phyloP scores from a whole-genome alignment of 2,113 vertebrate genomes.

The Peucedramus taeniatus region DNA sequence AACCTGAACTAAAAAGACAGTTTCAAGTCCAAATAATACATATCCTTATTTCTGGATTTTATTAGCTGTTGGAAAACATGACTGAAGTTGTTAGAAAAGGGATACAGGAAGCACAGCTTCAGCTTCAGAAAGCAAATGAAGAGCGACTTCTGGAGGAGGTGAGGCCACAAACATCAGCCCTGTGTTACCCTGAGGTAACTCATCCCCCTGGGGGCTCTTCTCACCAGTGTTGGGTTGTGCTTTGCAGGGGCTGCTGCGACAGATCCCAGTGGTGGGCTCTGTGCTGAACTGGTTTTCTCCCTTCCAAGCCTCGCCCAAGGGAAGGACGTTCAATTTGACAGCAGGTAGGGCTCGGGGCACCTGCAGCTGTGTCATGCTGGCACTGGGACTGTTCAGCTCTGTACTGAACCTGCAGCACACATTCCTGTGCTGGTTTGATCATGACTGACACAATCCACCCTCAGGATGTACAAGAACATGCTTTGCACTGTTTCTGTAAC shows the following conservation, averaged over 20 bases:
- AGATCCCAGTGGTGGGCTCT: conserved; percentile 92
- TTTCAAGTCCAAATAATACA: not conserved
- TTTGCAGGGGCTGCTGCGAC: conserved; percentile 87
- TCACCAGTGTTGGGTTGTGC: not conserved
- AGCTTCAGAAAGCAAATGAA: conserved; percentile 89
- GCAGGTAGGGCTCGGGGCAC: conserved; percentile 77
- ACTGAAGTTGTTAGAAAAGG: conserved; percentile 94
- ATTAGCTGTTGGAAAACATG: conserved; percentile 95
- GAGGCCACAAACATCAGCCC: not conserved
- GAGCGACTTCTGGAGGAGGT: conserved; percentile 95
- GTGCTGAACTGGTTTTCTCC: conserved; percentile 97
- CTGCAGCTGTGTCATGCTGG: not conserved
- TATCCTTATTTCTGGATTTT: not conserved
- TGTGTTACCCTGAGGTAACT: not conserved
- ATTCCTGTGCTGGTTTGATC: not conserved
- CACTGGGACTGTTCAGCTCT: not conserved
- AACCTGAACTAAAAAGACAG: not conserved
- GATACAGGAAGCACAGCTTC: conserved; percentile 90
- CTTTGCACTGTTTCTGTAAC: not conserved
- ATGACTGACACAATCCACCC: not conserved
- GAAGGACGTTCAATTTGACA: conserved; percentile 89
- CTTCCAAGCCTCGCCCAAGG: conserved; percentile 84
- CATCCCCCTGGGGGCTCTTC: rapidly evolving
- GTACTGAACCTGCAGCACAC: not conserved
- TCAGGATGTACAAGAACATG: not conserved